Evolutionary conservation across 2,113 vertebrate species (phyloP), one percentile per base, ranked within the genome.

Genomic region (Myrmophylax atrothorax): DNA sequence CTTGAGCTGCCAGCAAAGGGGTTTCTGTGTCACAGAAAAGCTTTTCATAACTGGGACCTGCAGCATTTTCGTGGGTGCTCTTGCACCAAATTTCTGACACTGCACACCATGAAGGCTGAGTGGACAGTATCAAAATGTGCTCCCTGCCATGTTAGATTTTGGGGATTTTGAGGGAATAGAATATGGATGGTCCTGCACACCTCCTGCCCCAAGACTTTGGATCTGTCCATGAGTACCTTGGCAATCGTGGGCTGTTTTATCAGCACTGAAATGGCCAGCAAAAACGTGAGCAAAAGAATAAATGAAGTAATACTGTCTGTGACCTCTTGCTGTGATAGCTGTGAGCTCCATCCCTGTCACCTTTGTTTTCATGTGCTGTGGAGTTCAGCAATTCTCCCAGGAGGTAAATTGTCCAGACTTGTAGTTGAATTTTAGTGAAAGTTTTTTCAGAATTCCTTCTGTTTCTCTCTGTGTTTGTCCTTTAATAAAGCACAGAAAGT

Each of bases 251-350:
- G 79, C 22, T 56, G 22, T 17, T 87, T 28, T 26, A 14, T n/a
- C 56, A 50, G 0, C 8, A 1, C 5, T 35, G 23, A 79, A 4
- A 7, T 56, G n/a, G 7, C 23, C 76, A 31, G 28, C 16, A 60
- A 12, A 66, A 78, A 23, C 6, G 28, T 46, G 31, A 38, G 47
- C 44, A 33, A 14, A 38, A 78, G 73, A 29, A 16, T 19, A 35
- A 77, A 53, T 8, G 20, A 28, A 12, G 11, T 26, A 8, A 10
- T 7, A 0, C 1, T 52, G 20, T 7, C n/a, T 46, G 49, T 35
- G 69, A 4, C 14, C 35, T 13, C 14, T 35, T 73, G 58, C 23
- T 50, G 26, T 44, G 33, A 6, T 3, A 63, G 37, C 46, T 72
- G 3, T 29, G 50, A 72, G 4, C 52, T 72, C 44, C 12, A 3